Percentiles rank a stretch among this genome's conserved stretches.
Conservation (phyloP, 2,113 vertebrate genomes). For the Penelope pileata region DNA sequence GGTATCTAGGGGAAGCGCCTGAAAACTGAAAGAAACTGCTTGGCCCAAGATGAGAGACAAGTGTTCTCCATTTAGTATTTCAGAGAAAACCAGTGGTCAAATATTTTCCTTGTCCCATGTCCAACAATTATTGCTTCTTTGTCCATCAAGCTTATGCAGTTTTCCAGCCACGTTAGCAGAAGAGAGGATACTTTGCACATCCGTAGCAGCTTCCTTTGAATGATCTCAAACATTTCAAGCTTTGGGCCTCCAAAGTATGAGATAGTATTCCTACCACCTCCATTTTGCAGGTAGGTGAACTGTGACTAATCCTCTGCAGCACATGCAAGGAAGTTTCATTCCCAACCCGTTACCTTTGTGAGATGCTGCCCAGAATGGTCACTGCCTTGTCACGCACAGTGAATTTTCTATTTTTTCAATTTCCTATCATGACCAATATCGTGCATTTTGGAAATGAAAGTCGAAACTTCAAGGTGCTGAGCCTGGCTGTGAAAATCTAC, state of each 20-base stretch:
- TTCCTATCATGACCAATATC: constrained; percentile 27
- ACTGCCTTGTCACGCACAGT: constrained; percentile 20
- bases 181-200: neutral
- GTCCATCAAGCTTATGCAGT: constrained; percentile 37
- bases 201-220: neutral
- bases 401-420: neutral
- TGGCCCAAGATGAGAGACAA: neutral
- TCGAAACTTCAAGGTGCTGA: constrained; percentile 39
- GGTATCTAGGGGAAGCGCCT: neutral
- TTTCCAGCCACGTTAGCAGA: constrained; percentile 34
- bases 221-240: constrained; percentile 4
- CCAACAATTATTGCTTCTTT: constrained; percentile 46
- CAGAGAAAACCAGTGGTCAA: constrained; percentile 40
- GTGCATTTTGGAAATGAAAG: constrained; percentile 17
- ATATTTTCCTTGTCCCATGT: constrained; percentile 39
- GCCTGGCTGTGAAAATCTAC: constrained; percentile 38
- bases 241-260: neutral
- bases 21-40: neutral
- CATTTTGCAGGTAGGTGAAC: constrained; percentile 49
- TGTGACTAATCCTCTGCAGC: constrained; percentile 56
- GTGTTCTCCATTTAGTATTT: constrained; percentile 18
- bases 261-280: constrained; percentile 15
- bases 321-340: constrained; percentile 40
- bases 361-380: neutral
- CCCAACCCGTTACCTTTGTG: constrained; percentile 27